A percentile compares a stretch with the other conserved stretches of the same genome.
These are phyloP conservation scores for Xiphias gladius DNA, from an alignment of 2,113 vertebrate genomes.

Conservation along the genomic window DNA sequence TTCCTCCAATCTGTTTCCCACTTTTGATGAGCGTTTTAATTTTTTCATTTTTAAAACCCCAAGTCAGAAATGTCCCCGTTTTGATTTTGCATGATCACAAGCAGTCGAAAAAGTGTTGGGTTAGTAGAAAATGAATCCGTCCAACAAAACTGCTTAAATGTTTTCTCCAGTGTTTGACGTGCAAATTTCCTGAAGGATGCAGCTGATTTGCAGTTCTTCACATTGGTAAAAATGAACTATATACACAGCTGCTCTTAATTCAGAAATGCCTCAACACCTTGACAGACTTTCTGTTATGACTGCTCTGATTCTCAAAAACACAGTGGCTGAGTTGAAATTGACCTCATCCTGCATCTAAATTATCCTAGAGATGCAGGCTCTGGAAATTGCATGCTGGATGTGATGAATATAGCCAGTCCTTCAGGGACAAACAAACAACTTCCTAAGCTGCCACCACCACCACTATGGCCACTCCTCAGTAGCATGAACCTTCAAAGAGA, in stretches of 20 bases:
- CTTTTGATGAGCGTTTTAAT: slow-evolving; percentile 12
- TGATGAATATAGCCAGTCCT: slow-evolving; percentile 68
- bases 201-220: slow-evolving; percentile 24
- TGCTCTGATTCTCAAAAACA: slow-evolving; percentile 20
- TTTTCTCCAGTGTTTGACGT: slow-evolving; percentile 31
- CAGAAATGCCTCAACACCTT: slow-evolving; percentile 33
- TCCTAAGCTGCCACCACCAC: slow-evolving; percentile 55
- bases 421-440: slow-evolving; percentile 80
- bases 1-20: slow-evolving; percentile 16
- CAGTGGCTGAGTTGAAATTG: slow-evolving; percentile 24
- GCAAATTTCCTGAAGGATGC: slow-evolving; percentile 36
- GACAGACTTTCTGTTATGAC: slow-evolving; percentile 27
- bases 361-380: slow-evolving; percentile 1
- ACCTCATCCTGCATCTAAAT: slow-evolving; percentile 42
- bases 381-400: slow-evolving; percentile 43
- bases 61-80: neutral
- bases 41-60: slow-evolving; percentile 2
- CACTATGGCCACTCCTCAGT: slow-evolving; percentile 63
- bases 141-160: neutral
- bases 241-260: slow-evolving; percentile 46
- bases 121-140: neutral
- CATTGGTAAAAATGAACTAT: slow-evolving; percentile 23
- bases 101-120: neutral
- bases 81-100: neutral
- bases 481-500: slow-evolving; percentile 61